Conservation (phyloP, 2,797 vertebrate genomes). For the Scarus forsteni region DNA sequence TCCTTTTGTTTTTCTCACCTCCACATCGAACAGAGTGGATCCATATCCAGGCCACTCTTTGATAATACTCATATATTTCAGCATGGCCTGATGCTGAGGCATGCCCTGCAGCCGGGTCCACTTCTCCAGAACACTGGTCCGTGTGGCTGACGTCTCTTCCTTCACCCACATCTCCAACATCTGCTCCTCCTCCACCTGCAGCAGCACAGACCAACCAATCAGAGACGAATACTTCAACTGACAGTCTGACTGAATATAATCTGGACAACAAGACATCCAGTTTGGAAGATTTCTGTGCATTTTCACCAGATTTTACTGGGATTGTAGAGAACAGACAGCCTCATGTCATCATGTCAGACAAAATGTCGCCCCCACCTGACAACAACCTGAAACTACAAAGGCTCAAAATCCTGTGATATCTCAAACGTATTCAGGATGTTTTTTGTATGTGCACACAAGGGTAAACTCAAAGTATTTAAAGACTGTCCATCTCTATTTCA, state of each 20-base stretch:
- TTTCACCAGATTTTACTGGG: neutral
- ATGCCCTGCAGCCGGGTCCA: constrained; percentile 92
- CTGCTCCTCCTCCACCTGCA: constrained; percentile 92
- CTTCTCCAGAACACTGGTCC: constrained; percentile 92
- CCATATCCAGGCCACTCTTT: constrained; percentile 96
- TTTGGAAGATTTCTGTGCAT: constrained; percentile 1
- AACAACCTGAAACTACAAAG: neutral
- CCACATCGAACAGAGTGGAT: constrained; percentile 94
- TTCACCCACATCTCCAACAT: constrained; percentile 98
- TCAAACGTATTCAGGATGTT: no score
- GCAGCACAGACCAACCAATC: constrained; percentile 1
- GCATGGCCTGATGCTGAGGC: constrained; percentile 94
- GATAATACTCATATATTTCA: constrained; percentile 92
- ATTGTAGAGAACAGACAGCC: no score
- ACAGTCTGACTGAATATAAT: neutral
- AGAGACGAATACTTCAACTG: neutral
- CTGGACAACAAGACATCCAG: neutral
- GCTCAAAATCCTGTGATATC: neutral
- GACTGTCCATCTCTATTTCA: no score
- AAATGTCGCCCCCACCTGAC: no score
- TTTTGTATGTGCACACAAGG: no score
- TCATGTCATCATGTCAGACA: no score
- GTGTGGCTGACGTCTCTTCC: constrained; percentile 93
- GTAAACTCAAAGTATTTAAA: no score
- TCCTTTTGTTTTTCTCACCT: constrained; percentile 80